Percentiles rank a stretch among this genome's conserved stretches.
Evolutionary conservation across 2,797 vertebrate genomes (phyloP).

Genomic region (Eulemur albifrons): DNA sequence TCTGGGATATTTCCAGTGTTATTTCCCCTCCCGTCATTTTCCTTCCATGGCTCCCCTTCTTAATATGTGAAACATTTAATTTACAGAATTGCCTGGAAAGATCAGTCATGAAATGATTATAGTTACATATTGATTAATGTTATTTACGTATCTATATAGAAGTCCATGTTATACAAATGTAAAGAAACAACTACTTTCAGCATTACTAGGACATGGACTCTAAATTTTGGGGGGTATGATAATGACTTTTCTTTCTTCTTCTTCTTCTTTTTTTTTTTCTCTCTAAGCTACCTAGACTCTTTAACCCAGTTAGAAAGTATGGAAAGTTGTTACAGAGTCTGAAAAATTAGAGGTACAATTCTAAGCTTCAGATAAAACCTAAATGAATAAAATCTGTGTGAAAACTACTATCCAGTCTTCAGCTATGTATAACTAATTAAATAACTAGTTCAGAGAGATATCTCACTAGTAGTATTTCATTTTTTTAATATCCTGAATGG

Average conservation of each 20-base stretch:
- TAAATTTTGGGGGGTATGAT: background rate
- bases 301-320: background rate
- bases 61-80: background rate
- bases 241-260: background rate
- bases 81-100: background rate
- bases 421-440: background rate
- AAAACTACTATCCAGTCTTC: background rate
- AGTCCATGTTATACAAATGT: background rate
- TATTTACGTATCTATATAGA: background rate
- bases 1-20: background rate
- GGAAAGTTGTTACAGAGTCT: background rate
- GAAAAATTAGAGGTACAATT: background rate
- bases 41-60: background rate
- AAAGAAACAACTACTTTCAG: background rate
- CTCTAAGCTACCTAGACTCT: background rate
- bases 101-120: slow-evolving; percentile 3
- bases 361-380: background rate
- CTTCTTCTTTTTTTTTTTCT: background rate
- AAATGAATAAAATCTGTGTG: slow-evolving; percentile 4
- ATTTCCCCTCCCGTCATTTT: background rate
- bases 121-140: background rate
- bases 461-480: background rate
- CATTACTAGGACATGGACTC: background rate
- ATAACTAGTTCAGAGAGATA: background rate
- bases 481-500: background rate